phyloP scores from a whole-genome alignment of 2,797 vertebrate species.

The Alectoris magna region DNA sequence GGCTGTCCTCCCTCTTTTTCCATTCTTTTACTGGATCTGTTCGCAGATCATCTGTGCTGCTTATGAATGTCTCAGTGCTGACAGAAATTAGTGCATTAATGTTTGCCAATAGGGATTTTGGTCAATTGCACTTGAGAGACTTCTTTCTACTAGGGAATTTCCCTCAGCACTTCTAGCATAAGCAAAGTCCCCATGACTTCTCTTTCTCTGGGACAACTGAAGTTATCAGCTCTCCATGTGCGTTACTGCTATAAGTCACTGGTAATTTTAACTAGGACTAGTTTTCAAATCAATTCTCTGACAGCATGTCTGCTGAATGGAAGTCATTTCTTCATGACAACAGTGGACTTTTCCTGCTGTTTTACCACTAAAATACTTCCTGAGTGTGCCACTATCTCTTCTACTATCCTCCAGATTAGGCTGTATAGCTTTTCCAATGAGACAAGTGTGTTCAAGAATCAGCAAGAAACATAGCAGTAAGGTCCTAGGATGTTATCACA shows the following conservation, averaged over 20 bases:
- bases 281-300: slow-evolving; percentile 13
- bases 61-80: neutral
- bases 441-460: neutral
- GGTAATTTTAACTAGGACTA: neutral
- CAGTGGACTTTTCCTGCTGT: neutral
- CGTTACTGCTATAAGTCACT: neutral
- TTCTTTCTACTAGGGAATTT: neutral
- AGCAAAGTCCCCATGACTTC: neutral
- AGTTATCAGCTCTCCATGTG: neutral
- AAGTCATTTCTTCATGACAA: neutral
- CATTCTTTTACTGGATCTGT: neutral
- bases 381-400: neutral
- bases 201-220: neutral
- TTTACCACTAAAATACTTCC: neutral
- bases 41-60: neutral
- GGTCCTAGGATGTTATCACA: neutral
- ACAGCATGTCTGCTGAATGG: neutral
- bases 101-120: neutral
- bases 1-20: neutral
- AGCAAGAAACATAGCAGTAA: neutral
- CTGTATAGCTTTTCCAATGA: neutral
- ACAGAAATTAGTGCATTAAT: neutral
- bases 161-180: neutral
- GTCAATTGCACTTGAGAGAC: neutral
- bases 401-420: neutral